Conservation (phyloP, 2,888 invertebrate species). For the Erebia palarica region DNA sequence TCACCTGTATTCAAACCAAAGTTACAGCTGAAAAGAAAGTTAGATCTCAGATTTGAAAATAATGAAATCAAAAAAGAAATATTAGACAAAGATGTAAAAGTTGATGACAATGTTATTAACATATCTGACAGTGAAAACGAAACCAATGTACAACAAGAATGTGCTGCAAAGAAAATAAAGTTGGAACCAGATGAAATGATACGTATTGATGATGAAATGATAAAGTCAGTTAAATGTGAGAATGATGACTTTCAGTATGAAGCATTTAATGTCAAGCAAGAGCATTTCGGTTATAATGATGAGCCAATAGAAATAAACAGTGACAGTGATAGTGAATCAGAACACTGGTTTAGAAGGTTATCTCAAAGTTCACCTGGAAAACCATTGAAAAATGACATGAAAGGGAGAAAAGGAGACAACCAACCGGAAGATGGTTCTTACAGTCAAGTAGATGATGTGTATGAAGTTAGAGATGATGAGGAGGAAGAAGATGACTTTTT, state of each 20-base stretch:
- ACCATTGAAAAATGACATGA: conserved; percentile 55
- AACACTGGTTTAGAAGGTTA: conserved; percentile 77
- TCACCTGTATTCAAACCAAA: conserved; percentile 48
- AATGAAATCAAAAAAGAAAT: conserved; percentile 27
- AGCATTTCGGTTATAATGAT: conserved; percentile 67
- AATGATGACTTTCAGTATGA: conserved; percentile 64
- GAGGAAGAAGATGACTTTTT: conserved; percentile 56
- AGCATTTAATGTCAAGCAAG: conserved; percentile 69
- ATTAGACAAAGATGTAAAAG: conserved; percentile 12
- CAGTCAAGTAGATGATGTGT: conserved; percentile 64
- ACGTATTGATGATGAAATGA: conserved; percentile 43
- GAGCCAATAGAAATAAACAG: conserved; percentile 64
- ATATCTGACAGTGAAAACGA: conserved; percentile 64
- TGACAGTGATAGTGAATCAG: conserved; percentile 79
- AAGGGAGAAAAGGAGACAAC: conserved; percentile 42
- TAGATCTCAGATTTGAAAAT: conserved; percentile 38
- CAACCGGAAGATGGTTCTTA: conserved; percentile 64
- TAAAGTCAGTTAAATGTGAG: conserved; percentile 55
- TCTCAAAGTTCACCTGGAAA: conserved; percentile 76
- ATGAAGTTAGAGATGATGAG: conserved; percentile 47
- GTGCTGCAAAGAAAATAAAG: conserved; percentile 52
- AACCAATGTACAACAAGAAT: conserved; percentile 22
- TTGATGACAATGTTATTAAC: conserved; percentile 50
- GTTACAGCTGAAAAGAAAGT: conserved; percentile 57
- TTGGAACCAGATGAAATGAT: conserved; percentile 44